Conservation (phyloP, 2,113 vertebrate genomes). For the Ptilorrhoa leucosticta region DNA sequence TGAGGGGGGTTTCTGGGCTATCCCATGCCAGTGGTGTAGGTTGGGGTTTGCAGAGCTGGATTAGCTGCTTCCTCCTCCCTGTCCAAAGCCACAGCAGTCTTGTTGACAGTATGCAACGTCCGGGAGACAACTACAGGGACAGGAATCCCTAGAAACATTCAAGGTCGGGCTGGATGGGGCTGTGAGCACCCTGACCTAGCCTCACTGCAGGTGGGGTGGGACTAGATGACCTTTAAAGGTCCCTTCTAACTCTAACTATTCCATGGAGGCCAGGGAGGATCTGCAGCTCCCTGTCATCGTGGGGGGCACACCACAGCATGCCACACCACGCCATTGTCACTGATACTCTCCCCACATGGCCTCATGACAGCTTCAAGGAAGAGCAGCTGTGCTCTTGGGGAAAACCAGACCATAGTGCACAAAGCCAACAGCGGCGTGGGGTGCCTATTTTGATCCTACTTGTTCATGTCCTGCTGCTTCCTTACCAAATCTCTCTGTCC, state of each 20-base stretch:
- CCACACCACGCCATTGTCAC: fast-evolving
- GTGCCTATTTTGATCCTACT: not conserved
- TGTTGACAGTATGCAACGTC: not conserved
- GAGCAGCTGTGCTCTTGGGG: not conserved
- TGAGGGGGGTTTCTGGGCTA: not conserved
- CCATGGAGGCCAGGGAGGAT: not conserved
- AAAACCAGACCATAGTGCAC: not conserved
- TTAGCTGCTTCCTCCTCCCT: not conserved
- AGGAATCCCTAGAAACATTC: not conserved
- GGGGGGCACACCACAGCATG: not conserved
- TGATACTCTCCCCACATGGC: not conserved
- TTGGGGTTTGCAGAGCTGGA: not conserved
- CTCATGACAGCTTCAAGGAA: not conserved
- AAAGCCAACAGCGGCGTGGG: not conserved
- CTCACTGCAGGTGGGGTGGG: not conserved
- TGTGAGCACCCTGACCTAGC: not conserved
- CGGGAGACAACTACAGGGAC: not conserved
- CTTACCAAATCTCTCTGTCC: not conserved
- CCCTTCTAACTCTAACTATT: not conserved
- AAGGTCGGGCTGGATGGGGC: not conserved
- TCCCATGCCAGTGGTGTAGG: not conserved
- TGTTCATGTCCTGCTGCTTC: not conserved
- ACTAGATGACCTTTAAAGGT: not conserved
- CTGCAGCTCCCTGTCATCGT: not conserved
- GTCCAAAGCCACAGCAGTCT: not conserved